Evolutionary conservation across 1,140 invertebrate species (phyloP), one percentile per base, ranked within the genome.

Genomic region (Lordiphosa collinella): DNA sequence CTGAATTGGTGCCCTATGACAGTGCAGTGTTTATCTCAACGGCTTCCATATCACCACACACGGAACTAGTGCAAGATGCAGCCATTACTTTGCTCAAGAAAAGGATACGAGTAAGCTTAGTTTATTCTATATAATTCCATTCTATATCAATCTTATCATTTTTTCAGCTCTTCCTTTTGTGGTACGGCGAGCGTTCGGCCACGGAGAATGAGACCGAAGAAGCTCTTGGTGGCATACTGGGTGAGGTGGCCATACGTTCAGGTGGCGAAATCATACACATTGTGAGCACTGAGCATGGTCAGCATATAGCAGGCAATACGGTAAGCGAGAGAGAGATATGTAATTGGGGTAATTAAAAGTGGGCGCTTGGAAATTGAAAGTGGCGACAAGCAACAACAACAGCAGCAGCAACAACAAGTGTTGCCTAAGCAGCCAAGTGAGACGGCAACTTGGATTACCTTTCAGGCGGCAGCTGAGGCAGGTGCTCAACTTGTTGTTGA

Each of bases 1-100:
- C 90, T 0, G 90, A 91, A 46, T 69, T 92, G 25, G 90, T 92
- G 31, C 91, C 91, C 1, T 92, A 92, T 54, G 91, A 92, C 75
- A 92, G 91, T 68, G 91, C 91, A 0, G 88, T 92, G 0, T 92
- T 92, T 71, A 86, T 92, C 7, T 88, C 91, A 8, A 91, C 91
- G 0, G 90, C 90, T 49, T 71, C 82, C 22, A 80, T 90, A 16
- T 76, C 91, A 44, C 88, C 89, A 2, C 90, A 91, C 44, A 88
- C 89, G 3, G 89, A 91, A 57, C 62, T 90, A 11, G 80, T 91
- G 12, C 90, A 91, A 13, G 65, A 91, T 47, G 90, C 91, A 10
- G 67, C 91, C 35, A 89, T 91, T 32, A 90, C 90, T 1, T 63
- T 91, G 41, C 89, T 91, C 0, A 91, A 91, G 67, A 91, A 92